phyloP scores from a whole-genome alignment of 2,797 vertebrate genomes.

The Chelmon rostratus region DNA sequence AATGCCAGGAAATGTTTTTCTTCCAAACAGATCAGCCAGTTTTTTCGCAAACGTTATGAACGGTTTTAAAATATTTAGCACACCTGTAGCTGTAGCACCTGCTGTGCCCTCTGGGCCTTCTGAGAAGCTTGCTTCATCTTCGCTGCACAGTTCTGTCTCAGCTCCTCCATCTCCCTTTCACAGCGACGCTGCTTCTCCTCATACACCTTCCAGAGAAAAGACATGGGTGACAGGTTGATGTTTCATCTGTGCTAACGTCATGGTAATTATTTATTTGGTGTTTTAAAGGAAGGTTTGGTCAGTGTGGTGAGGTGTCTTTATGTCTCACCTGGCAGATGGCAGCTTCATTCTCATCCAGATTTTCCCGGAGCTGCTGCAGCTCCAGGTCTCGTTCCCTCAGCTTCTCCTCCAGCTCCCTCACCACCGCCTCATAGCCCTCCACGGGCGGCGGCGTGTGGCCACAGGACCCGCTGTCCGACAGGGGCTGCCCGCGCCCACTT shows the following conservation, averaged over 20 bases:
- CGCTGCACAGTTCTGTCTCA: slow-evolving; percentile 88
- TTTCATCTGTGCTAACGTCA: background rate
- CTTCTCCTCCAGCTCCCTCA: slow-evolving; percentile 96
- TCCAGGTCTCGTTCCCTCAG: slow-evolving; percentile 93
- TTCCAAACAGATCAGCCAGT: background rate
- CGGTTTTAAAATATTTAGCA: background rate
- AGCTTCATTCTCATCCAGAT: slow-evolving; percentile 96
- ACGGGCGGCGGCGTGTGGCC: slow-evolving; percentile 88
- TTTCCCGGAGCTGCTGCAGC: slow-evolving; percentile 93
- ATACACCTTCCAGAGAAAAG: slow-evolving; percentile 86
- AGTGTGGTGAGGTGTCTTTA: background rate
- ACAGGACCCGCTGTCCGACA: slow-evolving; percentile 94
- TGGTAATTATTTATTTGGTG: background rate
- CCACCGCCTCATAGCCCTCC: slow-evolving; percentile 91
- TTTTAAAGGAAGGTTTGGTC: background rate
- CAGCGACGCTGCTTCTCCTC: slow-evolving; percentile 94
- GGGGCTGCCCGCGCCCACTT: slow-evolving; percentile 90
- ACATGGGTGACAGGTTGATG: slow-evolving; percentile 14
- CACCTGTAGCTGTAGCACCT: slow-evolving; percentile 95
- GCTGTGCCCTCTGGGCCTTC: slow-evolving; percentile 93
- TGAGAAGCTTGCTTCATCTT: slow-evolving; percentile 93
- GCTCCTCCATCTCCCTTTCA: slow-evolving; percentile 91
- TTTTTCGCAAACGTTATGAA: slow-evolving; percentile 13
- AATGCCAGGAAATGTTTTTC: slow-evolving; percentile 5
- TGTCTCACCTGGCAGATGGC: slow-evolving; percentile 92